Percentiles rank a stretch among this genome's conserved stretches.
Evolutionary conservation across 1,140 invertebrate genomes (phyloP).

Genomic region (Drosophila watanabei): DNA sequence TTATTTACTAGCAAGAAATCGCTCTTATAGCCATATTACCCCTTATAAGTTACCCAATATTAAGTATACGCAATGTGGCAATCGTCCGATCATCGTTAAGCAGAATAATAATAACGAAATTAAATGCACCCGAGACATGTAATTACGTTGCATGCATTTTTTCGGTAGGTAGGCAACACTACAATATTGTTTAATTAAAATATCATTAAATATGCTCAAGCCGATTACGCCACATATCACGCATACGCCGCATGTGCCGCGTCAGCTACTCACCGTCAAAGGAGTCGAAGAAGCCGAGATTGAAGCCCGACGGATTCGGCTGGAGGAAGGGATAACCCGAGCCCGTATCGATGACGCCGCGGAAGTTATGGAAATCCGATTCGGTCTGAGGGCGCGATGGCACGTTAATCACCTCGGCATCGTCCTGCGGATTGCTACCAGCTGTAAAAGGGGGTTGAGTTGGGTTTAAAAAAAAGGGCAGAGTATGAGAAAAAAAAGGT

Average conservation of each 20-base stretch:
- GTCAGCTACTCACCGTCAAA: slow-evolving; percentile 74
- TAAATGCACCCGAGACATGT: slow-evolving; percentile 31
- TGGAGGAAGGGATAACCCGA: slow-evolving; percentile 73
- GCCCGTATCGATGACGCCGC: slow-evolving; percentile 80
- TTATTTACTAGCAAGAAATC: too few species aligned
- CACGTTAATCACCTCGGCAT: slow-evolving; percentile 71
- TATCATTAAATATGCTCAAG: slow-evolving; percentile 29
- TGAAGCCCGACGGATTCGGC: slow-evolving; percentile 57
- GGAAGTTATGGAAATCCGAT: slow-evolving; percentile 71
- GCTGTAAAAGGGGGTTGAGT: slow-evolving; percentile 46
- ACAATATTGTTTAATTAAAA: slow-evolving; percentile 57
- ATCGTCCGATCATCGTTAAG: slow-evolving; percentile 31
- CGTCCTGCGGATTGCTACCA: slow-evolving; percentile 68
- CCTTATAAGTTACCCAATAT: not conserved
- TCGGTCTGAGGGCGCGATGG: slow-evolving; percentile 44
- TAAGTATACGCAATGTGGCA: slow-evolving; percentile 27
- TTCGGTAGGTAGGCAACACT: not conserved
- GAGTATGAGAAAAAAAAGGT: slow-evolving; percentile 9
- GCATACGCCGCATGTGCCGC: slow-evolving; percentile 53
- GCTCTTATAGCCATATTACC: not conserved
- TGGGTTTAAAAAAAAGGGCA: not conserved
- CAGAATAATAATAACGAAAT: slow-evolving; percentile 25
- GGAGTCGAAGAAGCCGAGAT: slow-evolving; percentile 68
- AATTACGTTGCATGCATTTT: slow-evolving; percentile 26
- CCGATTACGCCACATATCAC: slow-evolving; percentile 31